Percentiles rank a stretch among this genome's conserved stretches.
phyloP scores from a whole-genome alignment of 2,888 invertebrate species.

The Nebria salina region DNA sequence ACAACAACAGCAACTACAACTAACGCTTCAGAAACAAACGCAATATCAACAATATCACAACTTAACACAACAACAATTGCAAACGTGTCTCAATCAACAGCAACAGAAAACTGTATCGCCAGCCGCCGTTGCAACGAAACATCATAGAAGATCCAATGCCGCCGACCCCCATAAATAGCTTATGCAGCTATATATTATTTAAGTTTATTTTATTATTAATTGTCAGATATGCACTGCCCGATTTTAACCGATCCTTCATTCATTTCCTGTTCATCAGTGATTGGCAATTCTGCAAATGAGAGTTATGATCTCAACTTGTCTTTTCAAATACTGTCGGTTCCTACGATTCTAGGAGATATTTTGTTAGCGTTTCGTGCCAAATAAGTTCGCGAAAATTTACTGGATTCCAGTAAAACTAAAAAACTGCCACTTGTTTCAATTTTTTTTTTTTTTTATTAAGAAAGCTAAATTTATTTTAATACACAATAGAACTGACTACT shows the following conservation, averaged over 20 bases:
- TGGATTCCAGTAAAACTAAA: neutral
- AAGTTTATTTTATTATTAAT: neutral
- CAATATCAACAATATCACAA: conserved; percentile 58
- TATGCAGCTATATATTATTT: conserved; percentile 32
- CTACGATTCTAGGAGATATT: neutral
- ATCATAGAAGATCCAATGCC: conserved; percentile 59
- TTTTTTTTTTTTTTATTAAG: neutral
- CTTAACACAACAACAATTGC: conserved; percentile 48
- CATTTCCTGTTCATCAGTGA: neutral
- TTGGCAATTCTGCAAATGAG: neutral
- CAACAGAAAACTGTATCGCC: conserved; percentile 54
- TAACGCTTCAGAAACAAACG: conserved; percentile 57
- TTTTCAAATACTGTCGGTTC: neutral
- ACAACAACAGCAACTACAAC: conserved; percentile 51
- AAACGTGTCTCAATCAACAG: conserved; percentile 57
- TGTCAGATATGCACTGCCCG: conserved; percentile 1
- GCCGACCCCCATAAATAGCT: conserved; percentile 59
- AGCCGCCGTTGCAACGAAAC: conserved; percentile 55
- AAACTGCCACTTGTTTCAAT: neutral
- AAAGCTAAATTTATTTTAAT: neutral
- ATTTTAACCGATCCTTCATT: neutral
- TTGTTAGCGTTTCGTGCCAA: neutral
- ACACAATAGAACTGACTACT: neutral
- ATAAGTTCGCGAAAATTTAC: neutral
- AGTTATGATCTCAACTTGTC: neutral